These are phyloP conservation scores for Sorex fumeus DNA, from an alignment of 2,113 vertebrate species.

Conservation along the genomic window DNA sequence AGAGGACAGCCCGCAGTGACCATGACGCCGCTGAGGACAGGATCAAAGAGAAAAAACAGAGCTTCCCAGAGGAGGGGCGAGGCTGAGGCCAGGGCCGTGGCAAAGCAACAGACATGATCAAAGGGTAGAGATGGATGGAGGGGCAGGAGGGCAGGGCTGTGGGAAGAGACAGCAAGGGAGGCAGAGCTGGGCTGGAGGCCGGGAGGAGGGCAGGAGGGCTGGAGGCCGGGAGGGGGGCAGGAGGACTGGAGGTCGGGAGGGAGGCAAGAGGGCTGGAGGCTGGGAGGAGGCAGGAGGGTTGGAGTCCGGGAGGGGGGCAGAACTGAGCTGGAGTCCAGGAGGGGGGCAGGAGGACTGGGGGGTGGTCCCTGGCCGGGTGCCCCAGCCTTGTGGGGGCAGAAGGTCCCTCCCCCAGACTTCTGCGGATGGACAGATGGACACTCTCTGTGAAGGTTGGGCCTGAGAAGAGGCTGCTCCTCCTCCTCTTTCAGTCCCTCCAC, in stretches of 20 bases:
- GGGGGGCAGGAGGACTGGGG: neutral
- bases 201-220: neutral
- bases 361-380: neutral
- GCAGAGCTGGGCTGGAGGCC: neutral
- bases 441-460: neutral
- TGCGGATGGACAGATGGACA: neutral
- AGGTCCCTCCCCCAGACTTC: neutral
- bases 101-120: conserved; percentile 62
- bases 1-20: neutral
- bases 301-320: neutral
- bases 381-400: conserved; percentile 8
- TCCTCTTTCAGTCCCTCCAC: no score
- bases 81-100: conserved; percentile 55
- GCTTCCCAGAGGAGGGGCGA: conserved; percentile 32
- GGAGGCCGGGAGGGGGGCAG: neutral
- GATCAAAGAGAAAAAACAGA: conserved; percentile 75
- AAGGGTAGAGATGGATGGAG: neutral
- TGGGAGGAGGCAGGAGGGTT: neutral
- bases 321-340: neutral
- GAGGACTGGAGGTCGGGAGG: no score
- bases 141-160: neutral
- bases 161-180: neutral
- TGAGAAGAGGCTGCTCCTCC: no score
- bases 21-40: neutral
- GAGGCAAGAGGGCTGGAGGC: neutral